Conservation (phyloP, 2,797 vertebrate species). For the Hozukius guyotensis region DNA sequence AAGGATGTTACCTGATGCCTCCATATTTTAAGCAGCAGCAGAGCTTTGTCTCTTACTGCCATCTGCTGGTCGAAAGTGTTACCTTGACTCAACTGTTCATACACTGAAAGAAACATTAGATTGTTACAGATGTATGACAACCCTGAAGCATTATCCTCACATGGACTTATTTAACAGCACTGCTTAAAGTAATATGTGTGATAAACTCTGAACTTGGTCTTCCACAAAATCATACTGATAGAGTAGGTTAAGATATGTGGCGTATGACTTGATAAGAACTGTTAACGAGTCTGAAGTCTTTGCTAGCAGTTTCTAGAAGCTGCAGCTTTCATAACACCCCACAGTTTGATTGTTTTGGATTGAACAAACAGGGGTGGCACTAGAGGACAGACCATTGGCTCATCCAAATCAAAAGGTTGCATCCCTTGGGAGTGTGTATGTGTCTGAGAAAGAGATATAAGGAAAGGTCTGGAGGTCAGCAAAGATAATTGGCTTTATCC, state of each 20-base stretch:
- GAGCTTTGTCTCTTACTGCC: conserved; percentile 69
- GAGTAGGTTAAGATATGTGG: neutral
- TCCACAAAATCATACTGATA: neutral
- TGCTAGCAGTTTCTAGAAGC: neutral
- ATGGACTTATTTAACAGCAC: neutral
- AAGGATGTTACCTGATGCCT: conserved; percentile 3
- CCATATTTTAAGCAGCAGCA: neutral
- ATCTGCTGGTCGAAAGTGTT: conserved; percentile 74
- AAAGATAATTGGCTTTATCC: neutral
- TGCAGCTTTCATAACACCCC: neutral
- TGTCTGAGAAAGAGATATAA: neutral
- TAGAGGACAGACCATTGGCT: neutral
- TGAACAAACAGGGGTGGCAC: neutral
- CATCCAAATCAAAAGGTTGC: neutral
- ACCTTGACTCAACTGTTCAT: neutral
- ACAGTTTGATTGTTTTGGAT: neutral
- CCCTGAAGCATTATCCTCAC: neutral
- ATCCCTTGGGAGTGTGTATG: neutral
- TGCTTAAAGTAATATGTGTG: neutral
- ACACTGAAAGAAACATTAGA: neutral
- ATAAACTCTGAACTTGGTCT: neutral
- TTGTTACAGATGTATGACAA: neutral
- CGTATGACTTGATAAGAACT: neutral
- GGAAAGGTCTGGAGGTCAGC: neutral
- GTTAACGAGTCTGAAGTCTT: neutral